Evolutionary conservation across 2,797 vertebrate genomes (phyloP).

Genomic region (Nothura maculosa): DNA sequence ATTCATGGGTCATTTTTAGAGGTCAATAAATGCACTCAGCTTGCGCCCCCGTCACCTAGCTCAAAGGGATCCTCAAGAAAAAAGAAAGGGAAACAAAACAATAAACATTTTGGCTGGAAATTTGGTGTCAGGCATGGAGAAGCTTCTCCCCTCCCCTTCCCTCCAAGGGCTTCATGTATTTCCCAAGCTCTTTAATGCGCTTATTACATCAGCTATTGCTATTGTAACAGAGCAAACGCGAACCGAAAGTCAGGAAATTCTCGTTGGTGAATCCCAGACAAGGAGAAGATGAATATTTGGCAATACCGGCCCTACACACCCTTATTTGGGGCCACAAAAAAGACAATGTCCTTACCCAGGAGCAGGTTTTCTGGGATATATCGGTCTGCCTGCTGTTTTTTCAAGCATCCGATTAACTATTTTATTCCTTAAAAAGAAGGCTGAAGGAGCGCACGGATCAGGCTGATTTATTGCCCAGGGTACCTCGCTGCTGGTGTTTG

Average conservation of each 20-base stretch:
- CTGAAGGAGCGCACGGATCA: not conserved
- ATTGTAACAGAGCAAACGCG: not conserved
- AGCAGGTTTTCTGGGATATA: not conserved
- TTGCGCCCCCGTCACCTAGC: not conserved
- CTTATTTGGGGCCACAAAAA: not conserved
- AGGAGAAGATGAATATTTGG: not conserved
- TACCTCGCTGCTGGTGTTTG: not conserved
- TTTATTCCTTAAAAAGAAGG: not conserved
- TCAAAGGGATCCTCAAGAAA: not conserved
- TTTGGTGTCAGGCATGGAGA: not conserved
- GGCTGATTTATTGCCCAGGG: not conserved
- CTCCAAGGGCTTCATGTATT: not conserved
- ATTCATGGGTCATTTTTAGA: not conserved
- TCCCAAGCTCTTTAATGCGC: not conserved
- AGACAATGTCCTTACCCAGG: rapidly evolving
- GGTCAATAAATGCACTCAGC: not conserved
- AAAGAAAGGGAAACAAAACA: not conserved
- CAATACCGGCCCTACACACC: not conserved
- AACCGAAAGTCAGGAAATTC: not conserved
- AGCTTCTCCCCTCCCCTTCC: not conserved
- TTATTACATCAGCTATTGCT: not conserved
- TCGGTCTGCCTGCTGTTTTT: not conserved
- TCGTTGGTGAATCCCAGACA: not conserved
- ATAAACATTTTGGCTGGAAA: not conserved
- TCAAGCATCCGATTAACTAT: not conserved